Evolutionary conservation across 2,888 invertebrate species (phyloP), one percentile per base, ranked within the genome.

Genomic region (Eupithecia subfuscata): DNA sequence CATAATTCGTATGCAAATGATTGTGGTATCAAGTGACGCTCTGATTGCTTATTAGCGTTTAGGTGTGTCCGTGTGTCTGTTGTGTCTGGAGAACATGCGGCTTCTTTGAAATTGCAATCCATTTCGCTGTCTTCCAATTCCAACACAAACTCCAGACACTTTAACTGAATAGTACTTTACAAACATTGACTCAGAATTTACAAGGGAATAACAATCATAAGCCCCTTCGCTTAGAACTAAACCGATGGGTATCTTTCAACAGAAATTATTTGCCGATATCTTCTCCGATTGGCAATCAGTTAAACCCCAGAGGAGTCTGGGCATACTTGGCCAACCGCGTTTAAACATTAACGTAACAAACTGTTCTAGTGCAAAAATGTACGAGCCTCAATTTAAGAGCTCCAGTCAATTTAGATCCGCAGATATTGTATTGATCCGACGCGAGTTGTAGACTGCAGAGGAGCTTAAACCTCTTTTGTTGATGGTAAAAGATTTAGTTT

Each of bases 381-480:
- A 83, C 81, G 78, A 70, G 72, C 69, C 70, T 82, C 85, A 82
- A 85, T 88, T 84, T 85, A 85, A 85, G 80, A 85, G 80, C 82
- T 82, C 80, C 75, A 84, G 80, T 85, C 86, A 84, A 87, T 88
- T 88, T 86, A 87, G 84, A 85, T 84, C 81, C 80, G 78, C 75
- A 83, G 87, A 84, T 86, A 85, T 83, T 82, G 73, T 76, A 75
- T 79, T 74, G 74, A 74, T 76, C 76, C 64, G 63, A 73, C 68
- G 64, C 70, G 70, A 76, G 75, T 68, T 78, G 25, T 60, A 60
- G 30, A 71, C 73, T 70, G 64, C 73, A 52, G 63, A 65, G 69
- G 48, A 75, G 48, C 63, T 70, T 73, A 45, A 72, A 65, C 70
- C 3, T 70, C 64, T 73, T 63, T 76, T 40, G 56, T 70, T 40